These are phyloP conservation scores for Acestrorhynchus altus DNA, from an alignment of 2,797 vertebrate genomes.

Conservation along the genomic window DNA sequence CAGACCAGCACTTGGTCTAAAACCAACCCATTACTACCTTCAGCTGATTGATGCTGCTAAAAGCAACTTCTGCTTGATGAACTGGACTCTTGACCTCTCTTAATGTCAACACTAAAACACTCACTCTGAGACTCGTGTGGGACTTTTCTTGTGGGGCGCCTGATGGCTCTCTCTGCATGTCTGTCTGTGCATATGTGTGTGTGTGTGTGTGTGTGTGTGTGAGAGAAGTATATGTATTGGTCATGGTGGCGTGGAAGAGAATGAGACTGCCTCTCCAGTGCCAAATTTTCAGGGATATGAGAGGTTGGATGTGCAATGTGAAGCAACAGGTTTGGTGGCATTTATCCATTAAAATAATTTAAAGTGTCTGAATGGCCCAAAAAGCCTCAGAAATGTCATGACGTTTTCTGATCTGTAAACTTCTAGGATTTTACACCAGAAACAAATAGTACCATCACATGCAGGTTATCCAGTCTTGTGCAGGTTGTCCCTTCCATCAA, in stretches of 20 bases:
- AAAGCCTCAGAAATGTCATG: slow-evolving; percentile 1
- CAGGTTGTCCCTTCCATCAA: neutral
- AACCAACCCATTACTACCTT: neutral
- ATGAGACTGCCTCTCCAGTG: slow-evolving; percentile 21
- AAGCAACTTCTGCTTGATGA: neutral
- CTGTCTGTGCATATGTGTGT: neutral
- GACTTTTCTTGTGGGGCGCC: neutral
- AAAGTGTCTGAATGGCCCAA: neutral
- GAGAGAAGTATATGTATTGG: neutral
- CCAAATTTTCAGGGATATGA: slow-evolving; percentile 34
- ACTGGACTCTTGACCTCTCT: slow-evolving; percentile 18
- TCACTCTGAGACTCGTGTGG: neutral
- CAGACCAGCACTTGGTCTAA: neutral
- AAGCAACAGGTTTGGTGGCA: neutral
- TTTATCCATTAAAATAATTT: neutral
- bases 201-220: neutral
- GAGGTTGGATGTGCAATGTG: slow-evolving; percentile 5
- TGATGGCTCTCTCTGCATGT: neutral
- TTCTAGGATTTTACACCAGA: neutral
- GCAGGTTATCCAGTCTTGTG: neutral
- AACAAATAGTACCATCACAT: neutral
- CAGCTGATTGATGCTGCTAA: slow-evolving; percentile 23
- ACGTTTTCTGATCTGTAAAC: neutral
- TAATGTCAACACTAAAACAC: slow-evolving; percentile 14
- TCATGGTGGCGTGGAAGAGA: neutral